Base-by-base conservation (phyloP, 2,888 invertebrate genomes). In the Balanococcus diminutus region DNA sequence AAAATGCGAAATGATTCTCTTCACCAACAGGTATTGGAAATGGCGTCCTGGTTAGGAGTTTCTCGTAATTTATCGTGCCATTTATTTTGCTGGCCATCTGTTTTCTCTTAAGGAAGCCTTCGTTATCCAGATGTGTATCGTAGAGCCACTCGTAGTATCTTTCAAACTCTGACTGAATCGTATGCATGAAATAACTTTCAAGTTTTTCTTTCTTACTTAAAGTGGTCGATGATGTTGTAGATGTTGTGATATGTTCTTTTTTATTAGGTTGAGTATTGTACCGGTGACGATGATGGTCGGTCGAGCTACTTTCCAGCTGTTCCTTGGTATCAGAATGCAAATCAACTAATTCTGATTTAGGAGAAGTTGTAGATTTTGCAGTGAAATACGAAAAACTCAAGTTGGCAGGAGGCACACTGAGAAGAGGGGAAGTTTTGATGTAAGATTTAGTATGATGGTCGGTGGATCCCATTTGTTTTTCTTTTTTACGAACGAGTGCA, bases 101-200 rank as follows among this genome's bases (percentile, higher is more conserved):
- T 14, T 67, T 28, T 3, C 67, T 25, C n/a, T 16, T 67, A 0
- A 67, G 28, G 28, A 79, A 79, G 1, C 32, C 75, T 36, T 79
- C 75, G 9, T 79, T 79, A 79, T 79, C 36, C 11, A 36, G 16
- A 9, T 79, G 75, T 11, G 36, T 79, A 5, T 79, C 75, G 16
- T 19, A 36, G 1, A 79, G 75, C 75, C 75, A 79, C 36, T 79
- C 75, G 36, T 79, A 79, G 22, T 79, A 79, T 36, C 36, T 32
- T 36, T 79, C 36, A 36, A 31, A 67, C 16, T 31, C 14, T 2
- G 67, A 28, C 16, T 28, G 67, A 67, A 67, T 67, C 3, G 67
- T 67, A 28, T 28, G 28, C 67, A 67, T 67, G 14, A 67, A 67
- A 31, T 67, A 67, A 14, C 28, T 14, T 28, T 28, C 67, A 0